Conservation (phyloP, 2,113 vertebrate genomes). For the Pagrus major region DNA sequence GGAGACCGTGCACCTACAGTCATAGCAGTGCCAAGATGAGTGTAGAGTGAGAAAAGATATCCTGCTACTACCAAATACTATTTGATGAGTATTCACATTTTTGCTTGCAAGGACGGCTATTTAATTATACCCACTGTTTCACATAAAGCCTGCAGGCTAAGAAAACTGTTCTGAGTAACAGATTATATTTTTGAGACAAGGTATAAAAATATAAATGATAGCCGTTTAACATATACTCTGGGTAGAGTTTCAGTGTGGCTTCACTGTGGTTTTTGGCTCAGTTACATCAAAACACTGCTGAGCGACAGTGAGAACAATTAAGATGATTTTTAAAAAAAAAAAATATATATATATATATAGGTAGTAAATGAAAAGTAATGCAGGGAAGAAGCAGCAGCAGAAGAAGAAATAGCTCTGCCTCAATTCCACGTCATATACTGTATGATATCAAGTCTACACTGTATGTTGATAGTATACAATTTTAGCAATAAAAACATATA, state of each 20-base stretch:
- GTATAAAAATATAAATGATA: slow-evolving; percentile 1
- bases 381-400: background rate
- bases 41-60: background rate
- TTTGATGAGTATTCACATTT: slow-evolving; percentile 33
- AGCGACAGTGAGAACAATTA: background rate
- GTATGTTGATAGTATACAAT: too few relatives aligned
- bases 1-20: background rate
- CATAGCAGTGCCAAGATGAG: background rate
- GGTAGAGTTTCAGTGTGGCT: background rate
- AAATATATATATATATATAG: too few relatives aligned
- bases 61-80: background rate
- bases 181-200: slow-evolving; percentile 7
- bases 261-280: background rate
- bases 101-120: slow-evolving; percentile 12
- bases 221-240: background rate
- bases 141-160: background rate
- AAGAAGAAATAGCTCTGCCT: background rate
- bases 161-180: background rate
- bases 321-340: background rate
- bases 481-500: too few relatives aligned
- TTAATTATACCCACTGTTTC: slow-evolving; percentile 24
- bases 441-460: too few relatives aligned
- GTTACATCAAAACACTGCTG: background rate
- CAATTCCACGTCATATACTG: background rate
- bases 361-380: background rate